Evolutionary conservation across 2,797 vertebrate species (phyloP).

Genomic region (Macrochelys suwanniensis): DNA sequence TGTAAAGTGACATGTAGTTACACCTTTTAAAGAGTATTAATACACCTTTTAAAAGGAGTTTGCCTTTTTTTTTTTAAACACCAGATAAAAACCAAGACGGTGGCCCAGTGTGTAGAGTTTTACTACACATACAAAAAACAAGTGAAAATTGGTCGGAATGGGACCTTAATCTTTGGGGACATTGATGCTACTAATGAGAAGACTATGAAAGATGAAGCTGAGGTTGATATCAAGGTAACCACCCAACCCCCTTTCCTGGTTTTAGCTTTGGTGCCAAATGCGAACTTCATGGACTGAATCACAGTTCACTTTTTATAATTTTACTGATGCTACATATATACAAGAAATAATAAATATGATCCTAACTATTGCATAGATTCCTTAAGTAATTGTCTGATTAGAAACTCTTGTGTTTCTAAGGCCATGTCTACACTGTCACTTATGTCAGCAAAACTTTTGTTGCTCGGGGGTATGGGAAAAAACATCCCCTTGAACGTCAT

Average conservation of each 20-base stretch:
- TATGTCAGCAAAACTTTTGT: too few relatives aligned
- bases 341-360: neutral
- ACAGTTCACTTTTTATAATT: neutral
- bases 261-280: neutral
- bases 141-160: conserved; percentile 94
- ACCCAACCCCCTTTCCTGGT: neutral
- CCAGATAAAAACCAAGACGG: conserved; percentile 95
- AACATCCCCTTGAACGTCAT: too few relatives aligned
- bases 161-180: conserved; percentile 91
- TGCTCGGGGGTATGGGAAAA: too few relatives aligned
- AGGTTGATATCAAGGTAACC: conserved; percentile 90
- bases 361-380: neutral
- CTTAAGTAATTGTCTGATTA: neutral
- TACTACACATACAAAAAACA: conserved; percentile 99
- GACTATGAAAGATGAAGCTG: conserved; percentile 87
- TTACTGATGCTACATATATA: neutral
- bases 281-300: neutral
- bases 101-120: conserved; percentile 97
- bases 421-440: too few relatives aligned
- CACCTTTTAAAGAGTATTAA: neutral
- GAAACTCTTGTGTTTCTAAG: neutral
- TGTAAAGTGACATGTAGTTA: neutral
- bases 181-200: conserved; percentile 84
- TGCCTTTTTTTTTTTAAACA: conserved; percentile 5
- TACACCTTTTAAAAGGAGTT: neutral